phyloP scores from a whole-genome alignment of 2,797 vertebrate genomes.

The Amblyopsis hoosieri region DNA sequence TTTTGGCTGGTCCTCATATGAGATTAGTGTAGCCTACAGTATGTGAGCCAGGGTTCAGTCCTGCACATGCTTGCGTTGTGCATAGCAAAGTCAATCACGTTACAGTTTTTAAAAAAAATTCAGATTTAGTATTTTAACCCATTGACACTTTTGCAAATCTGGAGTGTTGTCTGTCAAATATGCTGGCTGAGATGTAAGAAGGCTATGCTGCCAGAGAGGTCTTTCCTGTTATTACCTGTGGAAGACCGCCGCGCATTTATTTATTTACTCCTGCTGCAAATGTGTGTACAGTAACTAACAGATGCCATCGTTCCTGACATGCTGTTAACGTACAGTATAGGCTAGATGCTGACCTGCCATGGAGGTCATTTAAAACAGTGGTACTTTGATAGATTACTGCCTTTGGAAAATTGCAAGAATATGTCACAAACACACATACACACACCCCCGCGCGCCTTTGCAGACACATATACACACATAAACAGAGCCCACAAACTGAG shows the following conservation, averaged over 20 bases:
- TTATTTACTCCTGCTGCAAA: conserved; percentile 32
- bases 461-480: not conserved
- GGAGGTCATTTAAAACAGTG: not conserved
- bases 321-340: not conserved
- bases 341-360: not conserved
- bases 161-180: conserved; percentile 3
- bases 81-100: no score
- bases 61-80: no score
- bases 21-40: conserved; percentile 18
- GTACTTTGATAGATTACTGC: not conserved
- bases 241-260: conserved; percentile 53
- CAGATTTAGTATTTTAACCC: no score
- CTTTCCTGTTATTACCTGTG: conserved; percentile 32
- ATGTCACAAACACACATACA: conserved; percentile 6
- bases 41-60: conserved; percentile 27
- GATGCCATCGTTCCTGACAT: conserved; percentile 5
- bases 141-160: not conserved
- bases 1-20: conserved; percentile 52
- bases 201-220: conserved; percentile 12
- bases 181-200: conserved; percentile 6
- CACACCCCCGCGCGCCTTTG: conserved; percentile 1
- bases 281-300: conserved; percentile 9
- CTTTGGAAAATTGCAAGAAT: not conserved
- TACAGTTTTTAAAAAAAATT: no score
- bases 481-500: conserved; percentile 9